These are phyloP conservation scores for Sebastes nivosus DNA, from an alignment of 2,797 vertebrate species.

Conservation along the genomic window DNA sequence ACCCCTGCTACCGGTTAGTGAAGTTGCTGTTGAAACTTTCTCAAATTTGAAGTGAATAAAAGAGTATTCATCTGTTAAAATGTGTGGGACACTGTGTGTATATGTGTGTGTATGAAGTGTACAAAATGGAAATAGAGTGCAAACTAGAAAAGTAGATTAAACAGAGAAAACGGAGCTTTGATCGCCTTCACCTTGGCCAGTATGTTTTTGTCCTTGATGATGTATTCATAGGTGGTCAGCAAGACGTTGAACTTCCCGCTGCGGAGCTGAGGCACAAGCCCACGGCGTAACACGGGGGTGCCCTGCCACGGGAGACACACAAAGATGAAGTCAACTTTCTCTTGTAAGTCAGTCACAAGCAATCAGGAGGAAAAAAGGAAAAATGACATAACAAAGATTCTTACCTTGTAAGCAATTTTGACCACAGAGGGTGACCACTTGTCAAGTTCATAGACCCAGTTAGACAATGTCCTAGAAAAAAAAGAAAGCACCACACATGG, in stretches of 20 bases:
- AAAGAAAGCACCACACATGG: not conserved
- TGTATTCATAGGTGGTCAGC: conserved; percentile 97
- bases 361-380: not conserved
- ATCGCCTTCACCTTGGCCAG: conserved; percentile 91
- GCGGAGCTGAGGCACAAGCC: conserved; percentile 92
- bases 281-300: conserved; percentile 92
- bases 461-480: conserved; percentile 90
- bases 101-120: not conserved
- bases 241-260: conserved; percentile 97
- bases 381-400: conserved; percentile 40
- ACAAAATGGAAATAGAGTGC: too few species aligned
- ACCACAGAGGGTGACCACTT: conserved; percentile 97
- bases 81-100: not conserved
- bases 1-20: not conserved
- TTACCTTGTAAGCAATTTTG: conserved; percentile 97
- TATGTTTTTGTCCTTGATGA: conserved; percentile 99
- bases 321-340: not conserved
- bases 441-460: conserved; percentile 98
- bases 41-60: not conserved
- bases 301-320: conserved; percentile 79
- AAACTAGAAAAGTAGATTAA: not conserved
- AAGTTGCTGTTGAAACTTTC: not conserved
- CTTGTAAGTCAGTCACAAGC: not conserved
- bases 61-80: not conserved
- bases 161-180: not conserved